These are phyloP conservation scores for Diabrotica balteata DNA, from an alignment of 2,888 invertebrate genomes.

Conservation along the genomic window DNA sequence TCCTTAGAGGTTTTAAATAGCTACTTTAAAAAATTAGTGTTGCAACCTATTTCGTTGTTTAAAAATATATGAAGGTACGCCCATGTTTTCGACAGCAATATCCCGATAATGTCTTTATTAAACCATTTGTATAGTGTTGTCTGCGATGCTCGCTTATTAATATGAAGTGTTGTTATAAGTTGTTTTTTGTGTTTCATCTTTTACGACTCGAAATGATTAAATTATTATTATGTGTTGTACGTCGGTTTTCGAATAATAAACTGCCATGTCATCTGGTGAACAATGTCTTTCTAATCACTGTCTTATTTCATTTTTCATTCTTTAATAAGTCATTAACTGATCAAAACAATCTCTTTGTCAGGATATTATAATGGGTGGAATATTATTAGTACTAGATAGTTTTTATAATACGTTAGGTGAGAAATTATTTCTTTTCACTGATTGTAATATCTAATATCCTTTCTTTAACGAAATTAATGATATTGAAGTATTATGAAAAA, in stretches of 20 bases:
- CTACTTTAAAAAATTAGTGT: too few relatives aligned
- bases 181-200: slow-evolving; percentile 36
- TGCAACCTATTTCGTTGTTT: too few relatives aligned
- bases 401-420: too few relatives aligned
- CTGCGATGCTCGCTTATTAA: slow-evolving; percentile 44
- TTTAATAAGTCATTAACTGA: slow-evolving; percentile 27
- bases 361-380: slow-evolving; percentile 11
- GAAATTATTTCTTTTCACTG: too few relatives aligned
- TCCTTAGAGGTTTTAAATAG: too few relatives aligned
- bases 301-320: slow-evolving; percentile 28
- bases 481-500: too few relatives aligned
- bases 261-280: slow-evolving; percentile 39
- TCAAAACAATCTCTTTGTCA: slow-evolving; percentile 26
- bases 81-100: slow-evolving; percentile 35
- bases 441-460: too few relatives aligned
- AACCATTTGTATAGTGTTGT: slow-evolving; percentile 42
- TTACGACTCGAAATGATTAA: slow-evolving; percentile 42
- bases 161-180: slow-evolving; percentile 43
- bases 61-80: slow-evolving; percentile 16
- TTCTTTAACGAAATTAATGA: too few relatives aligned
- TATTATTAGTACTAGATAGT: slow-evolving; percentile 2
- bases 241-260: slow-evolving; percentile 37
- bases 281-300: slow-evolving; percentile 31
- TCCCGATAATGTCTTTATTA: slow-evolving; percentile 49
- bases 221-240: slow-evolving; percentile 44